Evolutionary conservation across 2,888 invertebrate genomes (phyloP), one percentile per base, ranked within the genome.

Genomic region (Cryptosula pallasiana): DNA sequence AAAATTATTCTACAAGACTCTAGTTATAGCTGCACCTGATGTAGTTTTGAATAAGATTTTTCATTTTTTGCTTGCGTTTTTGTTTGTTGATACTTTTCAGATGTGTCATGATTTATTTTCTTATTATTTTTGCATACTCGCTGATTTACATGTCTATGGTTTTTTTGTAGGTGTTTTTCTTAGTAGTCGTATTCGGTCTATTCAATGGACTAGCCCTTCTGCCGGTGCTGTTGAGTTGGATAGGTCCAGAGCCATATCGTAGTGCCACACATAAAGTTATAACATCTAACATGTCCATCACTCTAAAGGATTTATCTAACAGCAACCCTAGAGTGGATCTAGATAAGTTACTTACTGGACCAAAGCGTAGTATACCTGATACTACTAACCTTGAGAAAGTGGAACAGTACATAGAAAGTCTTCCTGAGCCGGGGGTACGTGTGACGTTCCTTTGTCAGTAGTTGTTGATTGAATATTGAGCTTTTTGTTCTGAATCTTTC

Each of bases 181-280:
- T 91, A 73, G 92, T 92, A 0, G 91, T 92, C 72, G 58, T 90
- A 32, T 91, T 92, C 83, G 93, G 93, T 55, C 84, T 92, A 23
- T 92, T 90, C 82, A 90, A 91, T 82, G 93, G 92, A 20, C 85
- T 92, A 35, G 84, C 91, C 35, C 88, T 92, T 75, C 85, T 93
- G 75, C 92, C 92, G 2, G 91, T 91, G 23, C 85, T 91, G 69
- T 85, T 93, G 57, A 91, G 91, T 77, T 85, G 90, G 73, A 85
- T 92, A 71, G 92, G 92, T 0, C 91, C 92, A 2, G 83, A 73
- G 0, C 78, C 81, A 0, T 81, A 81, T 71, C 73, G 74, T 9
- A 75, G 75, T 23, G 71, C 69, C 23, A 57, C 63, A 32, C 34
- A 63, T n/a, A 63, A 63, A 32, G 27, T 32, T 9, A 63, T 63